Conservation (phyloP, 2,888 invertebrate species). For the Glaucopsyche alexis region DNA sequence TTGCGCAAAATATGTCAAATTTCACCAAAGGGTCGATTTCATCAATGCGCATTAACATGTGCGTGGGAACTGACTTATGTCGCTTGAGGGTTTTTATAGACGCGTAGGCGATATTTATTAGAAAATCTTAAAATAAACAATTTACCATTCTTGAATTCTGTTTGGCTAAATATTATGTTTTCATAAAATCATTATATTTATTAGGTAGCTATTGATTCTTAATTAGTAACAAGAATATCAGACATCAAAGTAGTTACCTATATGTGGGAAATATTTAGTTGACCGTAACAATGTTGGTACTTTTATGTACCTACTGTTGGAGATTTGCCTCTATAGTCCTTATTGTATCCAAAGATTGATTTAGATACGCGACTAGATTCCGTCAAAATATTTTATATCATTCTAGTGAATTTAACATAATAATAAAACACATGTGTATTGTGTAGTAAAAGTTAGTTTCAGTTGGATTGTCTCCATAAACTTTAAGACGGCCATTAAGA, state of each 20-base stretch:
- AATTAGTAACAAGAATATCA: neutral
- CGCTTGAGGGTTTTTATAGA: neutral
- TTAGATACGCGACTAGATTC: neutral
- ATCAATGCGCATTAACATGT: conserved; percentile 50
- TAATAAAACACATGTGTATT: conserved; percentile 25
- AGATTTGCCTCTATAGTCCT: too few relatives aligned
- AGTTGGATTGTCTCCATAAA: conserved; percentile 26
- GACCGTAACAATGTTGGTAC: too few relatives aligned
- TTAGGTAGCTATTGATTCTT: neutral
- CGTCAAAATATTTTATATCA: conserved; percentile 2
- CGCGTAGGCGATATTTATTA: neutral
- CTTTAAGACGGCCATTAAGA: conserved; percentile 23
- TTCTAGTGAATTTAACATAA: conserved; percentile 27
- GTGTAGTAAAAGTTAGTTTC: conserved; percentile 24
- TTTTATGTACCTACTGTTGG: too few relatives aligned
- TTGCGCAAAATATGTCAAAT: conserved; percentile 74
- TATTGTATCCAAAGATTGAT: too few relatives aligned
- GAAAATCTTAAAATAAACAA: conserved; percentile 15
- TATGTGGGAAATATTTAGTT: neutral
- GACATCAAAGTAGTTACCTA: neutral
- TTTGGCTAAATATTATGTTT: neutral
- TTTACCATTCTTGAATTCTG: neutral
- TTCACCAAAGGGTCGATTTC: conserved; percentile 62
- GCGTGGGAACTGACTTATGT: conserved; percentile 59
- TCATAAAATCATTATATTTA: conserved; percentile 28